Conservation (phyloP, 2,113 vertebrate genomes). For the Syngnathus floridae region DNA sequence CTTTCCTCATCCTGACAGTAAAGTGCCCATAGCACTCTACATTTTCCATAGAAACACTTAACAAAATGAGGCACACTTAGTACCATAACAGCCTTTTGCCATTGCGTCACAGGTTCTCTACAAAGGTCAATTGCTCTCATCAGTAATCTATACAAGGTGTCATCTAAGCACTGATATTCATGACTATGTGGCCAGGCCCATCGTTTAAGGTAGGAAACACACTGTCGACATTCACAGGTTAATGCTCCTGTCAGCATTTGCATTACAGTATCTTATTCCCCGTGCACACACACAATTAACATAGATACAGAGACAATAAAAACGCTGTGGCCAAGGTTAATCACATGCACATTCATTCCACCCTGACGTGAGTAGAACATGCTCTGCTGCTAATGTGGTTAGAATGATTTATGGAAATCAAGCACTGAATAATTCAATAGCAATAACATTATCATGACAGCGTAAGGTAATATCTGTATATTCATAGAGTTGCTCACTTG, state of each 20-base stretch:
- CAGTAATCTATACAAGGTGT: not conserved
- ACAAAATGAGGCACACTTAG: not conserved
- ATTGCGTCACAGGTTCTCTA: not conserved
- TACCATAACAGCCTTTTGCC: not conserved
- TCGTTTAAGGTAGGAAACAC: not conserved
- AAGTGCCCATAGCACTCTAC: not conserved
- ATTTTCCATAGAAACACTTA: not conserved
- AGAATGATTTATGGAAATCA: not conserved
- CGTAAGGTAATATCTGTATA: not conserved
- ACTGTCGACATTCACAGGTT: not conserved
- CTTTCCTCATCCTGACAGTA: not conserved
- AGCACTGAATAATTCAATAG: not conserved
- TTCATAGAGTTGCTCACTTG: not conserved
- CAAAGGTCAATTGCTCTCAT: not conserved
- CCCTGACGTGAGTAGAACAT: not conserved
- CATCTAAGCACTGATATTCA: not conserved
- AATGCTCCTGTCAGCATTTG: not conserved
- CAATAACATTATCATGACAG: not conserved
- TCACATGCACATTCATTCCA: not conserved
- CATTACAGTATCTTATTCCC: not conserved
- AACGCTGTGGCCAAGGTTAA: not conserved
- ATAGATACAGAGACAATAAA: not conserved
- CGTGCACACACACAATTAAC: not conserved
- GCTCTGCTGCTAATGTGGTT: slow-evolving; percentile 1
- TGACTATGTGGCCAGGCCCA: not conserved